Evolutionary conservation across 2,888 invertebrate species (phyloP), one percentile per base, ranked within the genome.

Genomic region (Empis stercorea): DNA sequence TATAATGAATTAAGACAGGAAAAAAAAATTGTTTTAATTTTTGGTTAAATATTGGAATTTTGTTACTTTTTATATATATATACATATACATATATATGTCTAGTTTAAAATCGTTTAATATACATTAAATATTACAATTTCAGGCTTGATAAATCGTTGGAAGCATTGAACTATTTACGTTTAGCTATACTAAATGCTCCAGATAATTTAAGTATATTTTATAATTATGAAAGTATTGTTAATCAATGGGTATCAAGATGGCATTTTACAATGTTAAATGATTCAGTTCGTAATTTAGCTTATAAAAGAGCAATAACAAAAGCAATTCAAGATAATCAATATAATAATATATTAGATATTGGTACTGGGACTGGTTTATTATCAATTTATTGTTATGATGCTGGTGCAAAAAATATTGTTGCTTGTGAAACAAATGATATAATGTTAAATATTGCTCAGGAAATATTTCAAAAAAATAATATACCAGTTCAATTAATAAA

Each of bases 241-340:
- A 80, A 81, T 62, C 68, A 78, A 52, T 67, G 83, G 48, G 75
- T 87, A 39, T 82, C 84, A 51, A 69, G 86, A 44, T 88, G 88
- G 87, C 87, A 88, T 64, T 87, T 80, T 63, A 71, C 81, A 48
- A 88, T 88, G 87, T 65, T 88, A 23, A 89, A 88, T 68, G 87
- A 88, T 61, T 70, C 65, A 49, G 61, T 65, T 15, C 71, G 88
- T 39, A 88, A 89, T 66, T 62, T 71, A 47, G 74, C 78, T 1
- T 89, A 80, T 61, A 69, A 71, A 46, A 61, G 67, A 45, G 87
- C 86, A 1, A 80, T 88, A 51, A 58, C 61, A 15, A 68, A 73
- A 47, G 73, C 71, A 50, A 62, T 83, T 3, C 61, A 65, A 5
- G 56, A 64, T 27, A 73, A 74, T 14, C 70, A 66, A 52, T 57